Base-by-base conservation (phyloP, 2,797 vertebrate genomes). In the Neoniphon sammara region DNA sequence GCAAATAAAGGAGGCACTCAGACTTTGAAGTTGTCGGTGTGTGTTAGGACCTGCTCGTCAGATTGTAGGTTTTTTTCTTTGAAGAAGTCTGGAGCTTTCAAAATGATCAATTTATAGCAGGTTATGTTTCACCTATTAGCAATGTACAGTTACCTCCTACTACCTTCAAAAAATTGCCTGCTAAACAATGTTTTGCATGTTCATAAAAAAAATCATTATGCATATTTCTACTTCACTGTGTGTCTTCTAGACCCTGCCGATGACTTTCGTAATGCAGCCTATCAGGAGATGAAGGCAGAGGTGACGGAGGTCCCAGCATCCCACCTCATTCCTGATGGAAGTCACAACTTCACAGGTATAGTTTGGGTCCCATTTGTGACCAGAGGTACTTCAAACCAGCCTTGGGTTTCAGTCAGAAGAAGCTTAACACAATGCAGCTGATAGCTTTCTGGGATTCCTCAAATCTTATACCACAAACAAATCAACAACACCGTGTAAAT, bases 261-360 rank as follows among this genome's bases (percentile, higher is more conserved):
- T 94, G 89, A 92, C 54, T 76, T 82, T 1, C 89, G 93, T 64
- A 91, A 84, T 4, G n/a, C 87, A 23, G 67, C 90, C 10, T 97
- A 95, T 90, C 96, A 96, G 87, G 97, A 99, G 89, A 88, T 98
- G 91, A 97, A 96, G 87, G 97, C 96, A 3, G 95, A 96, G 81
- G 91, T 96, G 54, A 95, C 93, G 0, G 95, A 96, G 86, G 85
- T 98, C 50, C 93, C 96, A 12, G 95, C 95, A n/a, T 94, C 95
- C 50, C 80, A 25, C 8, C 84, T 92, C 23, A 85, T 66, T 56
- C 81, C 69, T 31, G 90, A 87, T 4, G 80, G 50, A 81, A 67
- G 50, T 71, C 86, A 17, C 23, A 84, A 77, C 68, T 60, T 75
- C 50, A 82, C 86, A 84, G 93, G 93, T 93, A 84, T 50, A 60